Percentiles rank a stretch among this genome's conserved stretches.
phyloP scores from a whole-genome alignment of 2,113 vertebrate genomes.

The Nibea albiflora region DNA sequence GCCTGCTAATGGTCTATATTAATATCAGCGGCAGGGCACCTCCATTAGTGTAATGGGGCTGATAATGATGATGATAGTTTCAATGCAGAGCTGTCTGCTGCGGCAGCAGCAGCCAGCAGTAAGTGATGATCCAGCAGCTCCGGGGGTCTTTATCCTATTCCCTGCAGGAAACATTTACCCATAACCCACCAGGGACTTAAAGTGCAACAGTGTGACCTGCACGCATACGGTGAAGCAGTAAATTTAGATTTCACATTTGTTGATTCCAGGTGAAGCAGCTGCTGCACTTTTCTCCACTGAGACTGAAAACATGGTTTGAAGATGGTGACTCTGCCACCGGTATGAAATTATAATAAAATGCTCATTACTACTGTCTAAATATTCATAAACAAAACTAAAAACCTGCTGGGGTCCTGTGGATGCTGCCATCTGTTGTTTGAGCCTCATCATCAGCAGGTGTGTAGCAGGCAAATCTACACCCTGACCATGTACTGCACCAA shows the following conservation, averaged over 20 bases:
- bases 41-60: conserved; percentile 84
- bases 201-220: conserved; percentile 25
- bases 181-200: conserved; percentile 48
- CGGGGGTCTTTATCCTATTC: conserved; percentile 60
- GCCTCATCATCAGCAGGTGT: neutral
- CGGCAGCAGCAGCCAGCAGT: conserved; percentile 54
- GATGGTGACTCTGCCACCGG: neutral
- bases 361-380: neutral
- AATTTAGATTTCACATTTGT: neutral
- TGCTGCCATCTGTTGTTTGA: neutral
- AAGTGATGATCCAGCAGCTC: conserved; percentile 66
- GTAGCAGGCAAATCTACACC: neutral
- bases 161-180: conserved; percentile 56
- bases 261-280: neutral
- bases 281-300: conserved; percentile 4
- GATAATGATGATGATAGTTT: conserved; percentile 83
- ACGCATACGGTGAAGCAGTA: conserved; percentile 1
- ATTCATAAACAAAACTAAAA: neutral
- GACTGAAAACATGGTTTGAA: neutral
- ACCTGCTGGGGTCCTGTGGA: neutral
- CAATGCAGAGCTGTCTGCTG: conserved; percentile 69
- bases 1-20: conserved; percentile 80
- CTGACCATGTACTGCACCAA: neutral
- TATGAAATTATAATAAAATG: neutral
- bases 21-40: conserved; percentile 72